Evolutionary conservation across 1,140 invertebrate genomes (phyloP), one percentile per base, ranked within the genome.

Genomic region (Bilobella aurantiaca): DNA sequence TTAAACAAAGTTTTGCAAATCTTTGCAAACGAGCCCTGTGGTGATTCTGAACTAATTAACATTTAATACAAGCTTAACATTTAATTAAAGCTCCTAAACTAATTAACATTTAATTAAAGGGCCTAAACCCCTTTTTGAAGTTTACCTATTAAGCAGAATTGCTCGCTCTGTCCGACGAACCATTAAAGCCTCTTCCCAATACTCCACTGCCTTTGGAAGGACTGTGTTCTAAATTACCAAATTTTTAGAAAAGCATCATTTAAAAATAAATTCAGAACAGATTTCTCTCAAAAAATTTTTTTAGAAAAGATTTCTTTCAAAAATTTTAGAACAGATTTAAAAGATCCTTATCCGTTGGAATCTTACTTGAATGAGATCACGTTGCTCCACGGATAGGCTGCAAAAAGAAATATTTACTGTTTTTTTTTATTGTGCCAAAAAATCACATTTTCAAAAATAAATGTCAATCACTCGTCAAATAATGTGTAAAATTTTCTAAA

Each of bases 141-240:
- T 18, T 82, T 78, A 93, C 92, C 91, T 86, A 77, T 90, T 93
- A 34, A 97, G 79, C 73, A 87, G 83, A 70, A 96, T 95, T 1
- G 89, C 85, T 71, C 83, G 86, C 72, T 85, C 85, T 47, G 90
- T 89, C 79, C 88, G 85, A 31, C 90, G 83, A 5, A 96, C 92
- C 82, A 86, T 89, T 31, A 97, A 79, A 0, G 93, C 91, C 76
- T 86, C 82, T 76, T 95, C 87, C 94, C 93, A 96, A 80, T 93
- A 97, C 67, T 86, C 83, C 1, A 96, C 88, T 46, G 93, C 93
- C 78, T 92, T 84, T 0, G 91, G 90, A 69, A 96, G 77, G 68
- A 96, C 89, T 42, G 89, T 91, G 73, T 91, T 87, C 91, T 95
- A 79, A 61, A 84, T n/a, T n/a, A n/a, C n/a, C n/a, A 85, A 63